Percentiles rank a stretch among this genome's conserved stretches.
phyloP scores from a whole-genome alignment of 1,140 invertebrate genomes.

The Drosophila mojavensis region DNA sequence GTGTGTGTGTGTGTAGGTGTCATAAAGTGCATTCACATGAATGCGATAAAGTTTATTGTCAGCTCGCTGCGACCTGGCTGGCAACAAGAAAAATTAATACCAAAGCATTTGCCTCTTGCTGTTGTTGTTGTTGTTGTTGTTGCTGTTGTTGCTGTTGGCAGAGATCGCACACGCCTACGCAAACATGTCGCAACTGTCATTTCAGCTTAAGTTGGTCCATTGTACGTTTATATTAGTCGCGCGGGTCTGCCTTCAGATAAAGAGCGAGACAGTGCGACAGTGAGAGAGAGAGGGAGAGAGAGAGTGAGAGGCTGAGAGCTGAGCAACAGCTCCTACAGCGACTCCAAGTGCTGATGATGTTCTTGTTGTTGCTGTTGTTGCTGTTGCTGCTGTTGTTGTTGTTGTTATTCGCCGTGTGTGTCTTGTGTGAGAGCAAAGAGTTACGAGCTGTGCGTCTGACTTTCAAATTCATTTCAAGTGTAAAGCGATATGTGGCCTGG shows the following conservation, averaged over 20 bases:
- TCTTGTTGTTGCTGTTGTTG: conserved; percentile 16
- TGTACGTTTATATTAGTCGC: conserved; percentile 83
- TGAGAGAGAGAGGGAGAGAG: neutral
- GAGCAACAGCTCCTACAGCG: conserved; percentile 9
- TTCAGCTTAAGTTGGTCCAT: conserved; percentile 82
- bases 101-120: conserved; percentile 67
- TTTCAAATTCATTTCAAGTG: conserved; percentile 82
- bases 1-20: conserved; percentile 67
- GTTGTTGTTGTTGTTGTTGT: conserved; percentile 38
- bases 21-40: conserved; percentile 83
- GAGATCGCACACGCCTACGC: conserved; percentile 82
- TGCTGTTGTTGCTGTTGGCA: conserved; percentile 41
- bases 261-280: conserved; percentile 8
- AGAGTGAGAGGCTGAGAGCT: too few species aligned
- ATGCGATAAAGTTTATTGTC: conserved; percentile 83
- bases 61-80: conserved; percentile 42
- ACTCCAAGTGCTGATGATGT: conserved; percentile 16
- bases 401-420: conserved; percentile 34
- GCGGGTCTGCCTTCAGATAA: conserved; percentile 56
- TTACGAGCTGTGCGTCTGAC: conserved; percentile 76
- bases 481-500: conserved; percentile 73
- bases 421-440: conserved; percentile 55
- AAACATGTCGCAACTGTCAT: conserved; percentile 84
- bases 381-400: conserved; percentile 14
- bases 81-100: conserved; percentile 77